A percentile compares a stretch with the other conserved stretches of the same genome.
phyloP scores from a whole-genome alignment of 2,797 vertebrate species.

The Synanceia verrucosa region DNA sequence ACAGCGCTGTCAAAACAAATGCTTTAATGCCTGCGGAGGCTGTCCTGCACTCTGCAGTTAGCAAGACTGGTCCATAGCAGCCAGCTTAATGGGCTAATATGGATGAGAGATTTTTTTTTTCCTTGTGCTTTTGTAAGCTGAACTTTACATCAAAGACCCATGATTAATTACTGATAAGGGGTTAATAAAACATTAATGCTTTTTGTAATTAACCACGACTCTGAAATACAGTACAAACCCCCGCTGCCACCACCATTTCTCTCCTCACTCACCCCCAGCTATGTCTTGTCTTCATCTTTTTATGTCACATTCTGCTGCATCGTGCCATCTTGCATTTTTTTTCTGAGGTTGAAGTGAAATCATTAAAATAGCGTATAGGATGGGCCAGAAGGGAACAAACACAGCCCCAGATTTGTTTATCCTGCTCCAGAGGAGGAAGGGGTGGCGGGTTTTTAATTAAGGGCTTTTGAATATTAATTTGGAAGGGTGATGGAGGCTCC shows the following conservation, averaged over 20 bases:
- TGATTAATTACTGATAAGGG: slow-evolving; percentile 93
- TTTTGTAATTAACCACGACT: slow-evolving; percentile 87
- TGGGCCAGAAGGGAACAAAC: slow-evolving; percentile 83
- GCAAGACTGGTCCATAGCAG: slow-evolving; percentile 74
- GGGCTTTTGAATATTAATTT: slow-evolving; percentile 83
- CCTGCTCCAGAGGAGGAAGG: slow-evolving; percentile 72
- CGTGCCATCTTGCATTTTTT: slow-evolving; percentile 64
- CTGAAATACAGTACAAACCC: slow-evolving; percentile 66
- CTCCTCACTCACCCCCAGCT: slow-evolving; percentile 79
- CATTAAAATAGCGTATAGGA: slow-evolving; percentile 80
- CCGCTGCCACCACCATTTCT: slow-evolving; percentile 60
- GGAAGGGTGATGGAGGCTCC: slow-evolving; percentile 80
- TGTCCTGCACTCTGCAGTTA: slow-evolving; percentile 80
- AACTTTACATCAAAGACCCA: slow-evolving; percentile 89
- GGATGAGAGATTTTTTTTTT: slow-evolving; percentile 73
- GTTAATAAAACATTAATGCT: slow-evolving; percentile 89
- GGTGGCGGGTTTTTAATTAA: slow-evolving; percentile 80
- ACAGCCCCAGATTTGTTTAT: slow-evolving; percentile 80
- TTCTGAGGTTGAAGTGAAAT: slow-evolving; percentile 78
- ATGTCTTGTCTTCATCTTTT: slow-evolving; percentile 83
- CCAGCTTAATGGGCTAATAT: slow-evolving; percentile 79
- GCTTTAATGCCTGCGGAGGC: slow-evolving; percentile 82
- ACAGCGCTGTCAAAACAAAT: slow-evolving; percentile 85
- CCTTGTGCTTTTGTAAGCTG: slow-evolving; percentile 82
- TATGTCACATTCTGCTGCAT: slow-evolving; percentile 80